Conservation (phyloP, 2,797 vertebrate genomes). For the Vipera ursinii region DNA sequence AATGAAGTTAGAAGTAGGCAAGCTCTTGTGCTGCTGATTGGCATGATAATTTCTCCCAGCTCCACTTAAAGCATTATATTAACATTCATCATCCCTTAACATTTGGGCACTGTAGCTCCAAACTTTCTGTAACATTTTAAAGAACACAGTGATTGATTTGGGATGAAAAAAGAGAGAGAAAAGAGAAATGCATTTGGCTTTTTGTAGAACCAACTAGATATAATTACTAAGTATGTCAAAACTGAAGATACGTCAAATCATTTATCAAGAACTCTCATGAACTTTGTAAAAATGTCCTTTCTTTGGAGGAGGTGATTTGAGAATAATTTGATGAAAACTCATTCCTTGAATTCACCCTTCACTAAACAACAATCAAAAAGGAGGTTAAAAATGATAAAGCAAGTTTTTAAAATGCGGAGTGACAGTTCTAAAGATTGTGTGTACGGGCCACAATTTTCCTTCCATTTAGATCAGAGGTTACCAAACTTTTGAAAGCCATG, state of each 20-base stretch:
- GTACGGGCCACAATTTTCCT: not conserved
- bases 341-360: not conserved
- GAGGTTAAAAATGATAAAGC: not conserved
- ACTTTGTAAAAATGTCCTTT: not conserved
- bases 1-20: conserved; percentile 3
- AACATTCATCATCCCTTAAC: not conserved
- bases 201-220: not conserved
- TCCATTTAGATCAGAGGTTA: not conserved
- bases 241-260: not conserved
- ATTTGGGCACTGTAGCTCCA: conserved; percentile 22
- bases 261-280: conserved; percentile 16
- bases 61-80: conserved; percentile 2
- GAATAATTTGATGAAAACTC: conserved; percentile 42
- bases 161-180: not conserved
- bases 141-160: conserved; percentile 26
- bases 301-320: conserved; percentile 35
- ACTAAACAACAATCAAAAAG: not conserved
- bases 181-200: not conserved
- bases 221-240: not conserved
- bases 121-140: conserved; percentile 15
- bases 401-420: not conserved
- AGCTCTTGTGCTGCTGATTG: conserved; percentile 6
- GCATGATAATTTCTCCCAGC: conserved; percentile 11
- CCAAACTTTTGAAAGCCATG: not conserved
- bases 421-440: not conserved